Base-by-base conservation (phyloP, 2,797 vertebrate genomes). In the Lutjanus campechanus region DNA sequence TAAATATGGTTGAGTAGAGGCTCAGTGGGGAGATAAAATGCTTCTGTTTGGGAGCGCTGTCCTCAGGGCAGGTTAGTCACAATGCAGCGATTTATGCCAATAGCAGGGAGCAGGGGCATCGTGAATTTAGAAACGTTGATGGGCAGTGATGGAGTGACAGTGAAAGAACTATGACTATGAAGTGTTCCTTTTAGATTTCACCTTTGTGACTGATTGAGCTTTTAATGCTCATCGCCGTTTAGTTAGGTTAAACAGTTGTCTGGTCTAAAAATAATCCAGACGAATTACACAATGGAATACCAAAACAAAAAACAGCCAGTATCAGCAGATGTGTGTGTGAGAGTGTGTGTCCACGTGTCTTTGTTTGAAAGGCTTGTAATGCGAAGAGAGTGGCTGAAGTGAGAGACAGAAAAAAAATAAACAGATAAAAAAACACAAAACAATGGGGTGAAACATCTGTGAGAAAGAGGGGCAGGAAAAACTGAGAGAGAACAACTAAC, bases 31-130 rank as follows among this genome's bases (percentile, higher is more conserved):
- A 91, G 90, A 92, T 91, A 82, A 89, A 94, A 90, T 68, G 81
- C 55, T 76, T 83, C 75, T 74, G 87, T 89, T 89, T 90, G 25
- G 44, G 82, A 86, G 82, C 75, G 40, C 50, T 75, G 66, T 90
- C 90, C 86, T 88, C 81, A 0, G 89, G 91, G 89, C 79, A 71
- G 20, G 78, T 90, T 88, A 79, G 91, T 90, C 91, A 91, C 90
- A 81, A 81, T 83, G 85, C 89, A 76, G 81, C 71, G 84, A 92
- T 92, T 91, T 92, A 92, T 76, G 84, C 79, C 88, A 88, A 74
- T 67, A 69, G 83, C 65, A 76, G 17, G 2, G 62, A 80, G 78
- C 80, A 74, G 60, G 76, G 69, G 64, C 82, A 81, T 47, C 25
- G 46, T 83, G 76, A 82, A 82, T 90, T 74, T 69, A 72, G 58